phyloP scores from a whole-genome alignment of 1,140 invertebrate species.

The Mycetomoellerius zeteki region DNA sequence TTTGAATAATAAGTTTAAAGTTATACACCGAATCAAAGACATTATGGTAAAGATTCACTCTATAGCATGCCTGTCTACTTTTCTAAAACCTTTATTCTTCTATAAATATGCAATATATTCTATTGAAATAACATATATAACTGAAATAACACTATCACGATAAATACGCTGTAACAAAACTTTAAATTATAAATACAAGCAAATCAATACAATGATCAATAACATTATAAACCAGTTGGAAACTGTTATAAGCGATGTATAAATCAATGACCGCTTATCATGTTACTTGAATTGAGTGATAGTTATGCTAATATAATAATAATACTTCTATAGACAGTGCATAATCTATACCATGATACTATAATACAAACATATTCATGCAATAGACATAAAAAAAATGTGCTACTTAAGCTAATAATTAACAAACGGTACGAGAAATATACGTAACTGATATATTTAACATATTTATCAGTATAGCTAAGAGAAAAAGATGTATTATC shows the following conservation, averaged over 20 bases:
- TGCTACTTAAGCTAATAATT: constrained; percentile 16
- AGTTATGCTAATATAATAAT: constrained; percentile 28
- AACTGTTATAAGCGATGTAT: not conserved
- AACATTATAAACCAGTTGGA: constrained; percentile 13
- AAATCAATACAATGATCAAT: not conserved
- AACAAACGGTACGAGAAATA: not conserved
- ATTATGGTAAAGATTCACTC: constrained; percentile 10
- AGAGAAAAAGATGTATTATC: not conserved
- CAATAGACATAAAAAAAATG: constrained; percentile 6
- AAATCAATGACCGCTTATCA: constrained; percentile 17
- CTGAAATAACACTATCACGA: not conserved
- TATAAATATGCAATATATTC: constrained; percentile 35
- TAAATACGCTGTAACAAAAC: not conserved
- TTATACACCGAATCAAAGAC: not conserved
- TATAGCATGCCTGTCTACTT: constrained; percentile 12
- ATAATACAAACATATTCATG: constrained; percentile 22
- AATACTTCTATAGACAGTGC: constrained; percentile 2
- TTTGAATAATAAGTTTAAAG: not conserved
- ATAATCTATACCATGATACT: constrained; percentile 13
- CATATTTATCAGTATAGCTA: not conserved
- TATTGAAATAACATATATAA: not conserved
- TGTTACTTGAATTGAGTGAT: constrained; percentile 10
- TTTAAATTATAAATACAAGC: not conserved
- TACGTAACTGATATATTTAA: not conserved
- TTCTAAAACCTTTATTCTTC: constrained; percentile 1